Percentiles rank a stretch among this genome's conserved stretches.
These are phyloP conservation scores for Drosophila baimaii DNA, from an alignment of 1,140 invertebrate species.

Conservation along the genomic window DNA sequence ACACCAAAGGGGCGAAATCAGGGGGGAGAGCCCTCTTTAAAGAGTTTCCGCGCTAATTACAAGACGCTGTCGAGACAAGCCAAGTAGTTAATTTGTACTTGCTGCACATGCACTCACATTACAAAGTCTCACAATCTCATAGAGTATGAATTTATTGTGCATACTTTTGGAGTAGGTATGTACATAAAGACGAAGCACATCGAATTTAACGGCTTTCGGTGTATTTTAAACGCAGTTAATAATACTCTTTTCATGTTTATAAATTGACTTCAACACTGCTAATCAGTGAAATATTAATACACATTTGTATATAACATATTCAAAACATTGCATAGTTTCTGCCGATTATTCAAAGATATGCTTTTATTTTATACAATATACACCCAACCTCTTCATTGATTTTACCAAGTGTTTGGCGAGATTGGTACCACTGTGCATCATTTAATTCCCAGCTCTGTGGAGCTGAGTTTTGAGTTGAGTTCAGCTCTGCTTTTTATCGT, in stretches of 20 bases:
- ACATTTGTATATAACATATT: too few species aligned
- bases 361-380: too few species aligned
- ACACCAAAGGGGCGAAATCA: background rate
- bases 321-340: too few species aligned
- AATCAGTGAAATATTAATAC: too few species aligned
- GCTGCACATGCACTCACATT: constrained; percentile 54
- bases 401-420: too few species aligned
- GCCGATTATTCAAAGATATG: too few species aligned
- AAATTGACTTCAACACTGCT: too few species aligned
- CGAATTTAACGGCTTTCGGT: constrained; percentile 6
- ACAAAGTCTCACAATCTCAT: constrained; percentile 15
- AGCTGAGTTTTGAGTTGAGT: constrained; percentile 35
- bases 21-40: constrained; percentile 31
- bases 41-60: constrained; percentile 76
- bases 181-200: background rate
- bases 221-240: constrained; percentile 10
- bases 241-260: too few species aligned
- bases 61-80: constrained; percentile 72
- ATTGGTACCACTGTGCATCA: constrained; percentile 40
- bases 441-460: constrained; percentile 30
- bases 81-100: constrained; percentile 78
- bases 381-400: too few species aligned
- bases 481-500: constrained; percentile 63
- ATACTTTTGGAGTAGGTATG: constrained; percentile 5
- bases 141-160: constrained; percentile 15